Evolutionary conservation across 2,888 invertebrate species (phyloP).

Genomic region (Phragmatobia fuliginosa): DNA sequence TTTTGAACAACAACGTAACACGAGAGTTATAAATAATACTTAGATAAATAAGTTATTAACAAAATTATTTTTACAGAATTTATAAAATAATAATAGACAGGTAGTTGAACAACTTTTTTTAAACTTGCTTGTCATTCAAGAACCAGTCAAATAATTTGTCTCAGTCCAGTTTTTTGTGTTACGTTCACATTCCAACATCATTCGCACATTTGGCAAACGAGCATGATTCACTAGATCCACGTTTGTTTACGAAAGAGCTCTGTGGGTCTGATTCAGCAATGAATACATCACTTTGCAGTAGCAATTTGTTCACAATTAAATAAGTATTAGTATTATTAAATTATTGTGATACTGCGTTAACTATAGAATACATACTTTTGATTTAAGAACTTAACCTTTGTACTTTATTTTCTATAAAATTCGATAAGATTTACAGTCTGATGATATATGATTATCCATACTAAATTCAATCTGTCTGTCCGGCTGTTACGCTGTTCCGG

Average conservation of each 20-base stretch:
- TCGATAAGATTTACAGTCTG: neutral
- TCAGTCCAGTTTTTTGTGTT: slow-evolving; percentile 14
- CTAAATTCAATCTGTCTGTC: too few relatives aligned
- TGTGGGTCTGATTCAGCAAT: slow-evolving; percentile 56
- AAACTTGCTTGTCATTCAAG: slow-evolving; percentile 10
- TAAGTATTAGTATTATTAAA: slow-evolving; percentile 3
- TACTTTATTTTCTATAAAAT: too few relatives aligned
- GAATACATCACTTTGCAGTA: slow-evolving; percentile 9
- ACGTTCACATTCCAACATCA: slow-evolving; percentile 15
- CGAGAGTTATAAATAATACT: too few relatives aligned
- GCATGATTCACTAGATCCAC: slow-evolving; percentile 62
- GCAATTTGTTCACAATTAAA: slow-evolving; percentile 5
- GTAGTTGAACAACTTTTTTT: neutral
- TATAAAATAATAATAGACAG: neutral
- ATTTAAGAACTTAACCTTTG: too few relatives aligned
- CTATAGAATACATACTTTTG: neutral
- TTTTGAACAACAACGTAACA: too few relatives aligned
- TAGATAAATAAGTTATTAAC: too few relatives aligned
- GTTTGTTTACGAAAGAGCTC: slow-evolving; percentile 62
- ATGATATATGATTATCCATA: neutral
- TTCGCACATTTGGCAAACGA: slow-evolving; percentile 33
- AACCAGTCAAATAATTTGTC: slow-evolving; percentile 9
- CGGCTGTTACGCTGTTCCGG: too few relatives aligned
- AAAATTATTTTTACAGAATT: too few relatives aligned
- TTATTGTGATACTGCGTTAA: neutral